Base-by-base conservation (phyloP, 2,888 invertebrate genomes). In the Philonicus albiceps region DNA sequence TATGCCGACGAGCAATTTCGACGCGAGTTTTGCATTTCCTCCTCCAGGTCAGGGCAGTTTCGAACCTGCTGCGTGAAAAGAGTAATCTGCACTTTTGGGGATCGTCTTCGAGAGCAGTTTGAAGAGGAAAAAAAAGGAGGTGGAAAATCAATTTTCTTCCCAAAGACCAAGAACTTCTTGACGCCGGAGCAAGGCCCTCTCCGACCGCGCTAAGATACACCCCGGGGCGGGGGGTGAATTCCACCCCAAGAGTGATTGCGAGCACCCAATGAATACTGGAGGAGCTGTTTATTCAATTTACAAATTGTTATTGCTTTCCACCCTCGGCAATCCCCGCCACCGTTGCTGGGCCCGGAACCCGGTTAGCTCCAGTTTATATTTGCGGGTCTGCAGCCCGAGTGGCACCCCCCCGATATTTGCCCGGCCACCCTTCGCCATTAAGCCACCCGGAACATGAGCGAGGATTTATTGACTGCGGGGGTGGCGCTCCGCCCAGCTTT, bases 201-300 rank as follows among this genome's bases (percentile, higher is more conserved):
- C 49, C 40, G 13, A 19, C 78, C 27, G 4, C 16, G 43, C 78
- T 49, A 49, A 78, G 43, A 78, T 22, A 43, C 49, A n/a, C 4
- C n/a, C 16, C 16, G n/a, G 49, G 7, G 6, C n/a, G n/a, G 6
- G 16, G 40, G 73, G 16, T 27, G 84, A 3, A 84, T 84, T 37
- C n/a, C 30, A 37, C 64, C 64, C 81, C 19, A 37, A 83, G 43
- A 83, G 31, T 84, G 84, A 72, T 73, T 84, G 84, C 55, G 74
- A 75, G 55, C 43, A 27, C 78, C 80, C 86, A 86, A 86, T 85
- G 81, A 81, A 87, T 86, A 87, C 85, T 34, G 49, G 74, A 80
- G 72, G 55, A 84, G 86, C 85, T 87, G 87, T 86, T 87, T 87
- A 87, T 87, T 87, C 87, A 87, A 87, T 87, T 87, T 87, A 86